These are phyloP conservation scores for Drosophila leontia DNA, from an alignment of 1,140 invertebrate genomes.

Conservation along the genomic window DNA sequence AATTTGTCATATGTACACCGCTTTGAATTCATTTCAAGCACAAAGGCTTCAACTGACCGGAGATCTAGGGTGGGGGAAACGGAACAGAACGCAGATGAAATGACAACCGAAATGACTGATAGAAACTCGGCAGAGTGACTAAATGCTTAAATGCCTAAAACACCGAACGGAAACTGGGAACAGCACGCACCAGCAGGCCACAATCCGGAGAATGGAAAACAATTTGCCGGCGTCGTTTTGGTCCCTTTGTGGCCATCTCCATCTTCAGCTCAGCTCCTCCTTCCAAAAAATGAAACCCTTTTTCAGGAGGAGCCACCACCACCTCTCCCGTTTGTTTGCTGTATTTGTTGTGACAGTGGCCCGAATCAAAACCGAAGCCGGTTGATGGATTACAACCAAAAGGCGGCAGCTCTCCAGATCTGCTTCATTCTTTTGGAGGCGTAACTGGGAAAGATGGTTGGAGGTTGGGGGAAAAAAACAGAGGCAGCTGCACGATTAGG, in stretches of 20 bases:
- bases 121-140: slow-evolving; percentile 64
- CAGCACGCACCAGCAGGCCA: slow-evolving; percentile 39
- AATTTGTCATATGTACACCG: slow-evolving; percentile 56
- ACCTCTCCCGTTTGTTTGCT: slow-evolving; percentile 42
- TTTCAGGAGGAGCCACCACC: slow-evolving; percentile 4
- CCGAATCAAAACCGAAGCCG: slow-evolving; percentile 52
- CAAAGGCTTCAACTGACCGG: slow-evolving; percentile 17
- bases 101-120: slow-evolving; percentile 70
- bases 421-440: slow-evolving; percentile 30
- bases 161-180: slow-evolving; percentile 42
- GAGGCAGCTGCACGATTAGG: slow-evolving; percentile 77
- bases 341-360: slow-evolving; percentile 68
- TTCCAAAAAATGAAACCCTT: slow-evolving; percentile 12
- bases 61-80: slow-evolving; percentile 2
- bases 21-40: slow-evolving; percentile 25
- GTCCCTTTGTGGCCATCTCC: slow-evolving; percentile 41
- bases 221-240: slow-evolving; percentile 69
- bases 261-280: slow-evolving; percentile 8
- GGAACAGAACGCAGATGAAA: slow-evolving; percentile 47
- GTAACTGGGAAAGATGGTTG: slow-evolving; percentile 25
- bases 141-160: slow-evolving; percentile 78
- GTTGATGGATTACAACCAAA: slow-evolving; percentile 82
- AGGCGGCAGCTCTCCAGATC: slow-evolving; percentile 61
- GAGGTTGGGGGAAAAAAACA: not conserved
- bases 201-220: slow-evolving; percentile 65